These are phyloP conservation scores for Macroramphosus scolopax DNA, from an alignment of 2,797 vertebrate species.

Conservation along the genomic window DNA sequence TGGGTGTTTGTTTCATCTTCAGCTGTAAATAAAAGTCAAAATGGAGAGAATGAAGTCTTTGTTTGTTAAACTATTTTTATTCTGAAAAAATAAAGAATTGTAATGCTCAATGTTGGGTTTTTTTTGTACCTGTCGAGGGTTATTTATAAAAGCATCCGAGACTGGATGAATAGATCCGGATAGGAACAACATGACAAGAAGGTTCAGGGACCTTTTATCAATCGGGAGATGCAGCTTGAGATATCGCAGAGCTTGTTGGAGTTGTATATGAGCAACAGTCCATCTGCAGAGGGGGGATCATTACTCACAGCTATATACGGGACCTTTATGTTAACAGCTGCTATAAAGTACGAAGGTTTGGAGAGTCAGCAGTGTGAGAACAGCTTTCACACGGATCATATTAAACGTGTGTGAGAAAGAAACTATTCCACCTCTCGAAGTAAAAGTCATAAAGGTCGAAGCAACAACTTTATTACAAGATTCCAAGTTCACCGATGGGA, in stretches of 20 bases:
- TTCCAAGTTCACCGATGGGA: too few species aligned
- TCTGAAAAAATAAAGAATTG: slow-evolving; percentile 65
- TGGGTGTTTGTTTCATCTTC: slow-evolving; percentile 68
- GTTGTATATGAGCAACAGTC: slow-evolving; percentile 7
- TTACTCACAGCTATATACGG: too few species aligned
- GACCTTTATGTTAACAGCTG: too few species aligned
- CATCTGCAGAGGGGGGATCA: too few species aligned
- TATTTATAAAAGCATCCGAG: slow-evolving; percentile 17
- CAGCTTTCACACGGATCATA: not conserved
- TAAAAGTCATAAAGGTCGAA: slow-evolving; percentile 2
- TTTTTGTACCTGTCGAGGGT: too few species aligned
- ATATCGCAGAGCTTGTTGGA: not conserved
- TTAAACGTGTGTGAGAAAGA: slow-evolving; percentile 15
- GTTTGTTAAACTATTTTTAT: slow-evolving; percentile 86
- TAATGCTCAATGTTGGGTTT: slow-evolving; percentile 1
- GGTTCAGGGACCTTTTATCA: slow-evolving; percentile 25
- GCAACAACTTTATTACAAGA: not conserved
- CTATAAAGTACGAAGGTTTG: not conserved
- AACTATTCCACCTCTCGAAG: too few species aligned
- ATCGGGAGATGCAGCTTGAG: slow-evolving; percentile 15
- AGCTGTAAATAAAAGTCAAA: slow-evolving; percentile 77
- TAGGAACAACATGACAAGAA: slow-evolving; percentile 7
- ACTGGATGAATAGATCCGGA: slow-evolving; percentile 36
- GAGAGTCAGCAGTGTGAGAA: not conserved
- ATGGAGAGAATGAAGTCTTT: slow-evolving; percentile 78